Percentiles rank a stretch among this genome's conserved stretches.
Evolutionary conservation across 2,888 invertebrate species (phyloP).

Genomic region (Adelognathus sp.): DNA sequence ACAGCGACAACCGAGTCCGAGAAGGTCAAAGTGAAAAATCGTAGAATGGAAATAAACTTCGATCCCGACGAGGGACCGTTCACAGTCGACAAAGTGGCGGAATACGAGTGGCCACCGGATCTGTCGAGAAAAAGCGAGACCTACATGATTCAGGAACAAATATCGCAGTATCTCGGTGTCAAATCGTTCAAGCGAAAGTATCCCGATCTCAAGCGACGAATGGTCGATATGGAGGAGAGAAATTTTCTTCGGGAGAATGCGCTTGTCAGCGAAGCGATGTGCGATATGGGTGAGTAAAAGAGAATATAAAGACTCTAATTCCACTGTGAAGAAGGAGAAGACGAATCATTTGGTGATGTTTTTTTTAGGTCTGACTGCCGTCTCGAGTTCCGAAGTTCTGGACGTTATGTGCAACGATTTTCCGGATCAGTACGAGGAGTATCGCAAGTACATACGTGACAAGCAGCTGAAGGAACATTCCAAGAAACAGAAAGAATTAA

Average conservation of each 20-base stretch:
- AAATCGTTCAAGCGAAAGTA: conserved; percentile 98
- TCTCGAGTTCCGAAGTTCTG: conserved; percentile 95
- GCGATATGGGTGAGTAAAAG: conserved; percentile 89
- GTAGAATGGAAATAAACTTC: conserved; percentile 79
- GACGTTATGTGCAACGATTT: conserved; percentile 98
- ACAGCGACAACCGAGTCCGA: conserved; percentile 86
- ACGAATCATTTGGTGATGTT: background rate
- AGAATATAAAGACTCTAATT: background rate
- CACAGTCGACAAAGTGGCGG: conserved; percentile 94
- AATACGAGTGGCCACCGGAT: conserved; percentile 94
- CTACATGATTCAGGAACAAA: conserved; percentile 97
- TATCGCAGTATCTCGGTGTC: conserved; percentile 96
- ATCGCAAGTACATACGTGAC: conserved; percentile 88
- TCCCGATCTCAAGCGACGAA: conserved; percentile 91
- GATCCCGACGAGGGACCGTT: conserved; percentile 82
- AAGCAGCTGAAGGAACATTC: conserved; percentile 87
- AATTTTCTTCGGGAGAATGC: conserved; percentile 92
- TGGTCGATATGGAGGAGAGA: conserved; percentile 95
- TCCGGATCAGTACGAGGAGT: conserved; percentile 96
- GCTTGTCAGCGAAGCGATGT: conserved; percentile 94
- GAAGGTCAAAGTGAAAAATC: conserved; percentile 78
- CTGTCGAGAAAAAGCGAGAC: conserved; percentile 89
- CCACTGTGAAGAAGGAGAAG: background rate
- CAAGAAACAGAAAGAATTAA: conserved; percentile 86
- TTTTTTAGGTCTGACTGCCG: conserved; percentile 90